phyloP scores from a whole-genome alignment of 2,113 vertebrate genomes.

The Alligator mississippiensis region DNA sequence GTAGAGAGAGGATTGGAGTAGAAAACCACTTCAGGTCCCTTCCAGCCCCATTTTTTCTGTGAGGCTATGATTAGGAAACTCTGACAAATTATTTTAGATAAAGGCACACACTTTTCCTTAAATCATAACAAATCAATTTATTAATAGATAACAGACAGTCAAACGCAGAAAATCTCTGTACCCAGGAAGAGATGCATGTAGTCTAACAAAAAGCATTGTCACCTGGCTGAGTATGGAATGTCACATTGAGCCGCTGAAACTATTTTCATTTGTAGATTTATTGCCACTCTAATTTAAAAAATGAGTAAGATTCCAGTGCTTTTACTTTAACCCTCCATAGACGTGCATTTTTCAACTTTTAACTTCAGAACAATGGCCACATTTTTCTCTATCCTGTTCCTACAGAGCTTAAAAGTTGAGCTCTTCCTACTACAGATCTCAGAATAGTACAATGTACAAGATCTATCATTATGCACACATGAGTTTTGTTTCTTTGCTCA shows the following conservation, averaged over 20 bases:
- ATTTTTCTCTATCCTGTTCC: not conserved
- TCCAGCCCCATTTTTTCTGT: no score
- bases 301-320: not conserved
- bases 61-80: not conserved
- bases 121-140: not conserved
- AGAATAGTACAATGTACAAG: not conserved
- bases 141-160: not conserved
- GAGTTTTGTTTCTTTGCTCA: not conserved
- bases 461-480: not conserved
- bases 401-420: accelerated
- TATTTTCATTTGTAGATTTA: not conserved
- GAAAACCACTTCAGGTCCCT: no score
- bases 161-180: constrained; percentile 10
- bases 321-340: not conserved
- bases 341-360: not conserved
- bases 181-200: constrained; percentile 7
- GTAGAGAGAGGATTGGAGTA: no score
- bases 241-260: not conserved
- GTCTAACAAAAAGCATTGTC: not conserved
- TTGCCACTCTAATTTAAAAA: not conserved
- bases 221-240: not conserved
- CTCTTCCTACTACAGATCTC: not conserved
- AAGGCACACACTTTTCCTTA: not conserved
- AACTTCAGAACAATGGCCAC: not conserved
- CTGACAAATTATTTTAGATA: not conserved